These are phyloP conservation scores for Columbina picui DNA, from an alignment of 2,113 vertebrate genomes.

Conservation along the genomic window DNA sequence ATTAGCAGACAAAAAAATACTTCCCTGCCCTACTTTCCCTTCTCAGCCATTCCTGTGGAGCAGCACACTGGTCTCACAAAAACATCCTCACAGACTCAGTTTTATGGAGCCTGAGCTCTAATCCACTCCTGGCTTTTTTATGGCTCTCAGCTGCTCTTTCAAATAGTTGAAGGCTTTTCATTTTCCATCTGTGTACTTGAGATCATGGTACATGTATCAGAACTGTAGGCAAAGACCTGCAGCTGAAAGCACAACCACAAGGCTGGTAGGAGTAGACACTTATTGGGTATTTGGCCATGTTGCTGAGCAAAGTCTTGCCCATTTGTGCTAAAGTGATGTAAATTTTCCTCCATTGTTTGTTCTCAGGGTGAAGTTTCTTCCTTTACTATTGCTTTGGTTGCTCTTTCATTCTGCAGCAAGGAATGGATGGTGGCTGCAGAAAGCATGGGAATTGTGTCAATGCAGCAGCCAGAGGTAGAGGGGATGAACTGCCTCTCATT, in stretches of 20 bases:
- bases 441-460: not conserved
- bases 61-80: not conserved
- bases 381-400: not conserved
- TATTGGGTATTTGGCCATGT: not conserved
- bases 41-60: not conserved
- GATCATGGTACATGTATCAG: not conserved
- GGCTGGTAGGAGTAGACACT: not conserved
- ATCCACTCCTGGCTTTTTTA: not conserved
- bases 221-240: not conserved
- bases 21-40: conserved; percentile 55
- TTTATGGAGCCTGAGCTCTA: not conserved
- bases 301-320: not conserved
- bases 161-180: not conserved
- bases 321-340: not conserved
- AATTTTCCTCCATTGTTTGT: not conserved
- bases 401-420: not conserved
- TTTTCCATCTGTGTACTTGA: not conserved
- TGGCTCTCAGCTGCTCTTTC: not conserved
- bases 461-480: not conserved
- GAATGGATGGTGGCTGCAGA: not conserved
- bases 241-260: not conserved
- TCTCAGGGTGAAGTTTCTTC: not conserved
- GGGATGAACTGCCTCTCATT: not conserved
- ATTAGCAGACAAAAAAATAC: conserved; percentile 39
- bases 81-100: not conserved